Base-by-base conservation (phyloP, 2,888 invertebrate species). In the Tetheella fluctuosa region DNA sequence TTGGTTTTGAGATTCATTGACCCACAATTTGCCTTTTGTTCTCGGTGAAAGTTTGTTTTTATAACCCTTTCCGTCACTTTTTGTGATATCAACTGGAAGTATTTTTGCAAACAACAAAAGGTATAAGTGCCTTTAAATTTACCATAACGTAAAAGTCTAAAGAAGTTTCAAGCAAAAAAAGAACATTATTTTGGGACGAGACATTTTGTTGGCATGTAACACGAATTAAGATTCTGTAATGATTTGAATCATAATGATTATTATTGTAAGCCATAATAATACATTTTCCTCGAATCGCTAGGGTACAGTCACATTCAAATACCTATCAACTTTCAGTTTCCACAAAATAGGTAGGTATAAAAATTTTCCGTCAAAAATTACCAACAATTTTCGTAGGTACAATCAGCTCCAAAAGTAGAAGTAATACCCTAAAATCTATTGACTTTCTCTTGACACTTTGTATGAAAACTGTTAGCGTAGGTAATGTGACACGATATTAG, bases 41-140 rank as follows among this genome's bases (percentile, higher is more conserved):
- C 73, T 72, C 58, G 65, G 86, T 76, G 89, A 91, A 91, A 90
- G 90, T 90, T 77, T 75, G 76, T 68, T 68, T 85, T 84, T 75
- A 74, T 83, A 91, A 90, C 84, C 89, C 90, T 85, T 90, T 89
- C 73, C 71, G 68, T 67, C 60, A 74, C 69, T 85, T 85, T 84
- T 87, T 84, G 80, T 76, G 67, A 70, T 58, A 65, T 28, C 67
- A 65, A 76, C 74, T 69, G 53, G 65, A 60, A 65, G 64, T 64
- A 59, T 60, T 68, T 63, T 52, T 57, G 60, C 70, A 70, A 71
- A 73, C 70, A 68, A 68, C 69, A 34, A 71, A 68, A 68, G 71
- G 65, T 69, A 71, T 69, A 61, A 61, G 60, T 64, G 64, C 60
- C 48, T 62, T 39, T 58, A 58, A 59, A 62, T 59, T 30, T 12